Base-by-base conservation (phyloP, 2,888 invertebrate species). In the Drosophila falleni region DNA sequence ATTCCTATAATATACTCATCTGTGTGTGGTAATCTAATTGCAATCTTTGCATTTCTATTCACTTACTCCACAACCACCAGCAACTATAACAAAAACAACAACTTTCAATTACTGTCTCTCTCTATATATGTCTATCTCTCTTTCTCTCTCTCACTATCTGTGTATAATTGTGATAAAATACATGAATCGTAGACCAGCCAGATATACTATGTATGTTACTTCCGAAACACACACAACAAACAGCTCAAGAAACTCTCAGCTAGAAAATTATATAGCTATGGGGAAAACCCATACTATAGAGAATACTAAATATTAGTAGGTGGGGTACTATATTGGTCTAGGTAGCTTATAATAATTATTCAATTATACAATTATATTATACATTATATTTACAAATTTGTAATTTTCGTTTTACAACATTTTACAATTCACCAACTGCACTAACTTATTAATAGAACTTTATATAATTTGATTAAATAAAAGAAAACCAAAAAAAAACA, bases 381-480 rank as follows among this genome's bases (percentile, higher is more conserved):
- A 54, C 50, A 42, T 74, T 63, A 63, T 71, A 2, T 69, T 74
- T 71, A 51, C 10, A 58, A 37, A 37, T 42, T 41, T 58, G 35
- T 31, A 26, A 35, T 65, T 55, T 44, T n/a, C 42, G 15, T 55
- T 61, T 86, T 19, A 64, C 65, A 80, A 76, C 73, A 81, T 55
- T 55, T 55, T 55, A 44, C 72, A 79, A 77, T 65, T 85, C 84
- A 88, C 86, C 80, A 62, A 80, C 67, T 82, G 84, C 84, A 84
- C 84, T 41, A 67, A 78, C 58, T 70, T 65, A 70, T 69, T 59
- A 66, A 68, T 71, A 56, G 19, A 78, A 60, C 64, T 60, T 60
- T 66, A 19, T 78, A 68, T 69, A 69, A 61, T 49, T 60, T 71
- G 19, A 5, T 47, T 67, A 19, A 51, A 41, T 47, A 56, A 47